These are phyloP conservation scores for Pedionomus torquatus DNA, from an alignment of 2,113 vertebrate species.

Conservation along the genomic window DNA sequence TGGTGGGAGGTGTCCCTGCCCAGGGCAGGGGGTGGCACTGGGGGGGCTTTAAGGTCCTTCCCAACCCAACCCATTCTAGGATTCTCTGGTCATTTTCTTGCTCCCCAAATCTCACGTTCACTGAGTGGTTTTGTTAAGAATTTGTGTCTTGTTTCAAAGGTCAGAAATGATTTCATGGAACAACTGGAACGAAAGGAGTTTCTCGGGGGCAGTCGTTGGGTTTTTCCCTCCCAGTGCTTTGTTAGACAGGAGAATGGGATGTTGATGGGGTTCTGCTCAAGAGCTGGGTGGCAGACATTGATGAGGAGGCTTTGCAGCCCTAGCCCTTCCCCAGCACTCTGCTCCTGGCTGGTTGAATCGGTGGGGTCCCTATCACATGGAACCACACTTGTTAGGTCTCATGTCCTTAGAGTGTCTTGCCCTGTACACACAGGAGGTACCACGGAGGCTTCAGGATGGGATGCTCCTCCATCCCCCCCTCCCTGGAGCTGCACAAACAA, in stretches of 20 bases:
- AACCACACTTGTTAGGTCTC: neutral
- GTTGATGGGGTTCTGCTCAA: rapidly evolving
- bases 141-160: neutral
- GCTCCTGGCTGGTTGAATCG: no score
- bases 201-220: neutral
- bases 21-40: no score
- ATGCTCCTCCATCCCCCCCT: neutral
- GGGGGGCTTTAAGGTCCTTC: no score
- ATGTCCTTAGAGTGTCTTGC: neutral
- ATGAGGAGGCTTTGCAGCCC: neutral
- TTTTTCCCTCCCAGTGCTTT: neutral
- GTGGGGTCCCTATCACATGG: no score
- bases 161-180: neutral
- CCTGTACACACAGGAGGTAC: neutral
- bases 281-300: neutral
- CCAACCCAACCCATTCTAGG: no score
- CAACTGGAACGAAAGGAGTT: neutral
- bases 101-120: neutral
- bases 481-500: neutral
- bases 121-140: neutral
- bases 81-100: neutral
- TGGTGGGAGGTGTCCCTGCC: no score
- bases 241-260: neutral
- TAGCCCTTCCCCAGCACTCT: neutral
- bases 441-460: rapidly evolving